Evolutionary conservation across 2,797 vertebrate genomes (phyloP).

Genomic region (Crocodylus rhombifer): DNA sequence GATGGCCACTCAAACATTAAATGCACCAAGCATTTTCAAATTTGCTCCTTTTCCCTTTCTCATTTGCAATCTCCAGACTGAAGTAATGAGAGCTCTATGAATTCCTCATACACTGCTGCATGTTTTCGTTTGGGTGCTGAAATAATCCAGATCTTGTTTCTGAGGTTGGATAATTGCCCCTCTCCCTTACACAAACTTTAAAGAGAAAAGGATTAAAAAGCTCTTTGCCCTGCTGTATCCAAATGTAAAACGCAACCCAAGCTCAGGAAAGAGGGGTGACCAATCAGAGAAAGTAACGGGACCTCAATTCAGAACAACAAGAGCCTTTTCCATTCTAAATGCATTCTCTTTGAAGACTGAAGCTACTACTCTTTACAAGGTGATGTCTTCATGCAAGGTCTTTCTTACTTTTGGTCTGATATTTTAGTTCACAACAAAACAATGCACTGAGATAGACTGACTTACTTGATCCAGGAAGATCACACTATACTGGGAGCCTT

Average conservation of each 20-base stretch:
- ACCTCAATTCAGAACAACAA: constrained; percentile 1
- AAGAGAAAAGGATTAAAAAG: not conserved
- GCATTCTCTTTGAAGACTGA: not conserved
- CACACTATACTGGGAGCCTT: not conserved
- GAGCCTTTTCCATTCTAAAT: not conserved
- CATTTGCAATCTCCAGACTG: not conserved
- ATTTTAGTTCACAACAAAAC: not conserved
- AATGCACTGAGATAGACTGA: not conserved
- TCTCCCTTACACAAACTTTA: not conserved
- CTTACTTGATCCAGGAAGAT: not conserved
- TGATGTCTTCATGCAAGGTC: not conserved
- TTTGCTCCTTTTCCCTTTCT: not conserved
- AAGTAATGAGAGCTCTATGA: not conserved
- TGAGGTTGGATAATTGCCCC: not conserved
- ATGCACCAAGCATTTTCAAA: constrained; percentile 1
- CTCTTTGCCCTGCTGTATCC: not conserved
- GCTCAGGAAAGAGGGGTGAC: not conserved
- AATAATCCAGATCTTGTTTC: not conserved
- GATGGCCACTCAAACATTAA: not conserved
- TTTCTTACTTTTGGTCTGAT: not conserved
- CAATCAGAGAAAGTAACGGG: not conserved
- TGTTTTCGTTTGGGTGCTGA: not conserved
- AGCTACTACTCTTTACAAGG: constrained; percentile 17
- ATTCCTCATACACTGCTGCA: fast-evolving
- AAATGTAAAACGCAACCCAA: not conserved